Evolutionary conservation across 2,888 invertebrate genomes (phyloP).

Genomic region (Hipparchia sbordonii): DNA sequence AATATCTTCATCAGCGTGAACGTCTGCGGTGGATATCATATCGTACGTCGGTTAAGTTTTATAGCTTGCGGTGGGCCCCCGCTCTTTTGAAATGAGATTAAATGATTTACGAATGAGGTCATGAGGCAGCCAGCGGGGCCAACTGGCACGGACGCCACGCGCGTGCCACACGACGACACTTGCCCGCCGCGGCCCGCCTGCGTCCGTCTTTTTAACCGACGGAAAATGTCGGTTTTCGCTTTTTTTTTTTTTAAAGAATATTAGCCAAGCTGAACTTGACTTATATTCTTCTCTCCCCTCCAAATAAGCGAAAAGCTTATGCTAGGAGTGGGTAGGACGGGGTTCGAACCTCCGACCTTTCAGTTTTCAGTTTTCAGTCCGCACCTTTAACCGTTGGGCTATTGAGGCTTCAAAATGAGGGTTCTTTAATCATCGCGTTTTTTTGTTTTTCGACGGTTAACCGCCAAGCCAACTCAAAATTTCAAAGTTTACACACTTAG

Average conservation of each 20-base stretch:
- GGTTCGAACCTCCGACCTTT: no score
- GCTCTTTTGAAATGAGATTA: constrained; percentile 69
- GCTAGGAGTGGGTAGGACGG: no score
- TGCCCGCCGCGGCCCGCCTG: constrained; percentile 36
- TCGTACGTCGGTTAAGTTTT: constrained; percentile 50
- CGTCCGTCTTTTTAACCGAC: constrained; percentile 33
- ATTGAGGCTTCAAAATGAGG: no score
- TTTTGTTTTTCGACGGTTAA: no score
- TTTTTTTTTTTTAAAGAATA: constrained; percentile 2
- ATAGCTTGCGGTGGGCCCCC: constrained; percentile 59
- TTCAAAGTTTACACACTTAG: no score
- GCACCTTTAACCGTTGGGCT: no score
- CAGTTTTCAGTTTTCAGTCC: no score
- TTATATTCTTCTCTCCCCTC: no score
- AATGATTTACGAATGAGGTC: constrained; percentile 81
- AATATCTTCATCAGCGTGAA: constrained; percentile 40
- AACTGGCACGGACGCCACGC: constrained; percentile 60
- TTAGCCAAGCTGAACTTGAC: no score
- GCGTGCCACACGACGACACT: constrained; percentile 59
- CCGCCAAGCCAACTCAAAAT: no score
- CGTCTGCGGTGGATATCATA: constrained; percentile 40
- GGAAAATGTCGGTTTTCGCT: constrained; percentile 45
- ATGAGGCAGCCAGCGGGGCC: constrained; percentile 65
- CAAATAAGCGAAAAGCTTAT: no score
- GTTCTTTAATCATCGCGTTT: no score